Evolutionary conservation across 1,140 invertebrate species (phyloP), one percentile per base, ranked within the genome.

Genomic region (Trichoplusia ni): DNA sequence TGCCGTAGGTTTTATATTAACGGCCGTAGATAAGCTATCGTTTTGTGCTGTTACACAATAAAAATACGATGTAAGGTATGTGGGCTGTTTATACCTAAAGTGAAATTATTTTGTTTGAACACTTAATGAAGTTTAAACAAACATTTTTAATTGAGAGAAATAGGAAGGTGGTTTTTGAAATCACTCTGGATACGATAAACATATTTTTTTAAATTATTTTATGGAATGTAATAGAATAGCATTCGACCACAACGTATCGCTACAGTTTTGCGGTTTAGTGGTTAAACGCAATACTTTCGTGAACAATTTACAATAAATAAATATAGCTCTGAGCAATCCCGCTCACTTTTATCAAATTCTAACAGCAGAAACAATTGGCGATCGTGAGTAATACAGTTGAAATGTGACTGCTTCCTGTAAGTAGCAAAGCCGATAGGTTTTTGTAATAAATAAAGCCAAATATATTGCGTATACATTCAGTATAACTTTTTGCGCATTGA

Each of bases 21-120:
- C 69, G 69, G 67, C 46, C 19, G 56, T 5, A 71, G 75, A 79
- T 79, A 80, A 64, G 49, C 67, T 80, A 77, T 77, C 67, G 60
- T 60, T 60, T 60, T 25, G 37, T 44, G 54, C 31, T 56, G 53
- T 46, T 31, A 60, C 31, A 47, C 42, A 44, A 58, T 58, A 31
- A 58, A 38, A 54, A 31, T 58, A 9, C 25, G 16, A 40, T 19
- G 38, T 44, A 44, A 18, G 14, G 25, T 42, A 16, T 37, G 13
- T 11, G 13, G 13, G 16, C 35, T 6, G 21, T 5, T n/a, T 25
- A 23, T 31, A n/a, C n/a, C n/a, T 27, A 27, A 27, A 27, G 7
- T 27, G 25, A 37, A 37, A 4, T 13, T 14, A 4, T 37, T 37
- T 11, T n/a, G n/a, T n/a, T n/a, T n/a, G n/a, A n/a, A n/a, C n/a